These are phyloP conservation scores for Solenodon paradoxus DNA, from an alignment of 2,113 vertebrate genomes.

Conservation along the genomic window DNA sequence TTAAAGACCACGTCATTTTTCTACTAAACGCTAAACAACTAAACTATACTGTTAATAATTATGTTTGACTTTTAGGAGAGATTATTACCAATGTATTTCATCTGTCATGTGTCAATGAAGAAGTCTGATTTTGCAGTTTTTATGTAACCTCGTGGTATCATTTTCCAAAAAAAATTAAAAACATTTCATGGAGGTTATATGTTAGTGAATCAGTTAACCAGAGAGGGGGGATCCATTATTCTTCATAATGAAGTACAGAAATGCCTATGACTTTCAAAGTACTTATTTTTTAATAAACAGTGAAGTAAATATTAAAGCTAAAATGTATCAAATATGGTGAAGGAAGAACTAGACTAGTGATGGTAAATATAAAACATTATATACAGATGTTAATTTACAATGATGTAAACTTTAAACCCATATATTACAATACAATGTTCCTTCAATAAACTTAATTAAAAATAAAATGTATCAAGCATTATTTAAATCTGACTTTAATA, in stretches of 20 bases:
- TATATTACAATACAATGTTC: no score
- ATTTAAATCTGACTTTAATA: neutral
- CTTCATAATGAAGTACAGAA: neutral
- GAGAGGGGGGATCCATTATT: neutral
- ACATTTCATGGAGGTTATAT: neutral
- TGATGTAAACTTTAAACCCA: no score
- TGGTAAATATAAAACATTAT: no score
- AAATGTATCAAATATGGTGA: neutral
- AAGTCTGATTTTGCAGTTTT: slow-evolving; percentile 1
- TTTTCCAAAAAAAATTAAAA: slow-evolving; percentile 28
- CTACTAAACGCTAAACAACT: neutral
- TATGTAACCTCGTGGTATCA: neutral
- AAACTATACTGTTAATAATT: neutral
- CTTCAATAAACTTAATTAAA: no score
- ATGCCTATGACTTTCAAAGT: neutral
- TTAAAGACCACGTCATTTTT: neutral
- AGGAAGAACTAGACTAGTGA: no score
- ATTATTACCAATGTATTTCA: neutral
- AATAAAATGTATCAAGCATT: neutral
- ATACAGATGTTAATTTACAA: no score
- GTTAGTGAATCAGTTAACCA: neutral
- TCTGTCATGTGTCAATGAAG: neutral
- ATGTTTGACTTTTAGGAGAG: slow-evolving; percentile 1
- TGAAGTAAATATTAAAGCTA: neutral
- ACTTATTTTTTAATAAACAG: neutral